Percentiles rank a stretch among this genome's conserved stretches.
phyloP scores from a whole-genome alignment of 2,888 invertebrate species.

The Patella pellucida region DNA sequence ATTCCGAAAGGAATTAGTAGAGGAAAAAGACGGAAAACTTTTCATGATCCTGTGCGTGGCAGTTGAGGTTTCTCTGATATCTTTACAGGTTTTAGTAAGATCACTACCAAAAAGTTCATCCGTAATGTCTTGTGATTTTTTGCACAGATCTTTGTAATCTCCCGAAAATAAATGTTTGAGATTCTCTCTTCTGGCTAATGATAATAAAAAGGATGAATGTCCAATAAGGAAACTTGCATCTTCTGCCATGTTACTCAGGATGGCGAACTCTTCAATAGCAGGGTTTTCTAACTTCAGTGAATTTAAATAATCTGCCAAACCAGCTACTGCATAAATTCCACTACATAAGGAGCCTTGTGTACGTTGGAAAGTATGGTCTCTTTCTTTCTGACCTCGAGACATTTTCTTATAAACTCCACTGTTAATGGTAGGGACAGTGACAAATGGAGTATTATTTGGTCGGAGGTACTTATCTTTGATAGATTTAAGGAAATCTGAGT shows the following conservation, averaged over 20 bases:
- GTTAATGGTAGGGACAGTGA: too few relatives aligned
- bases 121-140: neutral
- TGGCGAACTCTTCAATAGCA: neutral
- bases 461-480: too few relatives aligned
- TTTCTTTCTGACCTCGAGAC: too few relatives aligned
- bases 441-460: too few relatives aligned
- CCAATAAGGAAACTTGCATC: slow-evolving; percentile 3
- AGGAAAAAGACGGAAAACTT: too few relatives aligned
- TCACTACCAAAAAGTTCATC: slow-evolving; percentile 4
- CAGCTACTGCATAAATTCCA: neutral
- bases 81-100: slow-evolving; percentile 3
- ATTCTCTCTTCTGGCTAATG: slow-evolving; percentile 1
- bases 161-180: slow-evolving; percentile 15
- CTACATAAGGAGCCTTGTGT: neutral
- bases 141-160: slow-evolving; percentile 16
- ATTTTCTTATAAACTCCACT: too few relatives aligned
- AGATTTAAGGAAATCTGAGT: too few relatives aligned
- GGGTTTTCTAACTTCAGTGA: neutral
- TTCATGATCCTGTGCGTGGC: neutral
- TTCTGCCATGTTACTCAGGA: neutral
- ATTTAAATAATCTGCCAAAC: slow-evolving; percentile 1
- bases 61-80: slow-evolving; percentile 2
- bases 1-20: too few relatives aligned
- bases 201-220: slow-evolving; percentile 6
- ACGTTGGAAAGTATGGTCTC: slow-evolving; percentile 5